phyloP scores from a whole-genome alignment of 2,888 invertebrate genomes.

The Noctua janthe region DNA sequence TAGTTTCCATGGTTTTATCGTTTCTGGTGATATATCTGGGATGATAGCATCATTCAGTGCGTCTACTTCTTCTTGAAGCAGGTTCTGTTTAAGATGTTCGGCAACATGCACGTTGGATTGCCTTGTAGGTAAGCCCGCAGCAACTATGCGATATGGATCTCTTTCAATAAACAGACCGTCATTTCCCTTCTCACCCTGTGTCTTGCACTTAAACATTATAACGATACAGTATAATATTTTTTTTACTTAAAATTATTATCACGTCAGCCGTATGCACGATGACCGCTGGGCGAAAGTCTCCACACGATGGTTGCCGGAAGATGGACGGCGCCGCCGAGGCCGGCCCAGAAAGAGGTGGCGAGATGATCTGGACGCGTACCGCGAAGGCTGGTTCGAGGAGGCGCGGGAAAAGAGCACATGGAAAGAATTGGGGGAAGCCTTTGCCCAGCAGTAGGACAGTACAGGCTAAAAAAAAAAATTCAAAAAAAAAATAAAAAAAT shows the following conservation, averaged over 20 bases:
- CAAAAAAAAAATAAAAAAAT: too few relatives aligned
- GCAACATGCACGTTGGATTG: conserved; percentile 60
- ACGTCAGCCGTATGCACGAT: too few relatives aligned
- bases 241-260: not conserved
- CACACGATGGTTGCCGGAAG: too few relatives aligned
- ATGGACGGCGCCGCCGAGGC: too few relatives aligned
- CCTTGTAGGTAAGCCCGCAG: conserved; percentile 70
- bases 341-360: too few relatives aligned
- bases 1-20: conserved; percentile 20
- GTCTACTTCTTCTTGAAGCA: conserved; percentile 74
- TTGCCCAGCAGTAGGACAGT: too few relatives aligned
- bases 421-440: too few relatives aligned
- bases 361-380: too few relatives aligned
- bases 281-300: too few relatives aligned
- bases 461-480: too few relatives aligned
- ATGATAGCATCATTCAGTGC: conserved; percentile 71
- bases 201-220: conserved; percentile 38
- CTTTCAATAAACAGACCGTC: conserved; percentile 73
- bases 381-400: too few relatives aligned
- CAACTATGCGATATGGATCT: conserved; percentile 65
- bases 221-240: not conserved
- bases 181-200: conserved; percentile 75
- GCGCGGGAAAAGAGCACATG: too few relatives aligned
- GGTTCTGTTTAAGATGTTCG: conserved; percentile 66
- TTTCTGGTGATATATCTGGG: conserved; percentile 41